A percentile compares a stretch with the other conserved stretches of the same genome.
Conservation (phyloP, 2,113 vertebrate species). For the Ceuthmochares aereus region DNA sequence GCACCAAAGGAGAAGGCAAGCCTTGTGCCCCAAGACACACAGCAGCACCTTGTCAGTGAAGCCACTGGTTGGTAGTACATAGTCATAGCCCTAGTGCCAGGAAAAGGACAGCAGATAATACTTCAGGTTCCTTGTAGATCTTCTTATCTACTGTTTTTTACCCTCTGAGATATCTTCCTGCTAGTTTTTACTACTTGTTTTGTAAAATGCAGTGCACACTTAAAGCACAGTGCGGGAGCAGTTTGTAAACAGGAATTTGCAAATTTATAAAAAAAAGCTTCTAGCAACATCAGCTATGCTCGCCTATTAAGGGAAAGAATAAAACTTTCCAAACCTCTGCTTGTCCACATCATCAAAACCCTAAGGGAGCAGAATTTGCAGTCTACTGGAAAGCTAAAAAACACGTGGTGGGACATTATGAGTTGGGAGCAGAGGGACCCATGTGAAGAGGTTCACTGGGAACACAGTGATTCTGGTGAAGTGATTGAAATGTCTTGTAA, state of each 20-base stretch:
- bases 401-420: not conserved
- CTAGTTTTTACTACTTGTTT: not conserved
- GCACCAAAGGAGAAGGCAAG: not conserved
- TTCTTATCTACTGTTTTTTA: not conserved
- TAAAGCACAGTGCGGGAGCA: not conserved
- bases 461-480: not conserved
- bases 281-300: not conserved
- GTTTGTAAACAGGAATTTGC: not conserved
- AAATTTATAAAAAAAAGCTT: not conserved
- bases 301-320: not conserved
- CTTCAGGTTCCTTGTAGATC: not conserved
- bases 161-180: not conserved
- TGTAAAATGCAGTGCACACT: not conserved
- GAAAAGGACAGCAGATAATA: not conserved
- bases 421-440: not conserved
- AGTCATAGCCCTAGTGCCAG: not conserved
- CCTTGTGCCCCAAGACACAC: not conserved
- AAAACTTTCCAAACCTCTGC: not conserved
- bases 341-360: not conserved
- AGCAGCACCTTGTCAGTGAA: not conserved
- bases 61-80: not conserved
- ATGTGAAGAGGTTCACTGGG: not conserved
- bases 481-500: fast-evolving
- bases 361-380: not conserved
- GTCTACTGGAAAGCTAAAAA: not conserved